phyloP scores from a whole-genome alignment of 2,113 vertebrate species.

The Kryptolebias marmoratus region DNA sequence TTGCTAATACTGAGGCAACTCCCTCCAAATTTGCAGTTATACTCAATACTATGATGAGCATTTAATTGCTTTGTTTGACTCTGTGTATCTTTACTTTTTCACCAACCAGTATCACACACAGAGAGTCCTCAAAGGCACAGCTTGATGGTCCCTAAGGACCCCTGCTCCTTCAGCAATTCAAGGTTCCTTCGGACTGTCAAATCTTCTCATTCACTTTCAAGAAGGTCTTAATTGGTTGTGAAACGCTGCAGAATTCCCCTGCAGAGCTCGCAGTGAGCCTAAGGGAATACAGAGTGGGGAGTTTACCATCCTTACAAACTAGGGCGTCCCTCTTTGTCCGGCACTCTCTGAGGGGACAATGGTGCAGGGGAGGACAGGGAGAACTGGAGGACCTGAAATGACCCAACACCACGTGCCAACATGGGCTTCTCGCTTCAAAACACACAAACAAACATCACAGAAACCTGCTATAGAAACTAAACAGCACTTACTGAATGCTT shows the following conservation, averaged over 20 bases:
- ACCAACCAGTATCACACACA: background rate
- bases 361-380: constrained; percentile 15
- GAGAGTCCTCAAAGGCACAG: constrained; percentile 35
- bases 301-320: constrained; percentile 20
- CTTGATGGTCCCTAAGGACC: constrained; percentile 39
- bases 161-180: constrained; percentile 19
- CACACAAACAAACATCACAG: constrained; percentile 32
- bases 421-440: constrained; percentile 27
- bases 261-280: constrained; percentile 34
- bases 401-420: constrained; percentile 55
- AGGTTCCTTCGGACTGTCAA: constrained; percentile 43
- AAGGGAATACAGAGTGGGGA: constrained; percentile 25
- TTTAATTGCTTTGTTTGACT: constrained; percentile 25
- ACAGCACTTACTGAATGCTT: background rate
- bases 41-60: constrained; percentile 2
- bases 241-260: constrained; percentile 48
- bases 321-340: constrained; percentile 3
- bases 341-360: constrained; percentile 24
- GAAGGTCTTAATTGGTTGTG: constrained; percentile 61
- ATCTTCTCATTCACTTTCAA: constrained; percentile 54
- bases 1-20: too few species aligned
- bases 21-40: too few species aligned
- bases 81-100: background rate
- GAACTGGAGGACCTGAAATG: constrained; percentile 34
- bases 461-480: constrained; percentile 7